Percentiles rank a stretch among this genome's conserved stretches.
Conservation (phyloP, 1,140 invertebrate species). For the Pantala flavescens region DNA sequence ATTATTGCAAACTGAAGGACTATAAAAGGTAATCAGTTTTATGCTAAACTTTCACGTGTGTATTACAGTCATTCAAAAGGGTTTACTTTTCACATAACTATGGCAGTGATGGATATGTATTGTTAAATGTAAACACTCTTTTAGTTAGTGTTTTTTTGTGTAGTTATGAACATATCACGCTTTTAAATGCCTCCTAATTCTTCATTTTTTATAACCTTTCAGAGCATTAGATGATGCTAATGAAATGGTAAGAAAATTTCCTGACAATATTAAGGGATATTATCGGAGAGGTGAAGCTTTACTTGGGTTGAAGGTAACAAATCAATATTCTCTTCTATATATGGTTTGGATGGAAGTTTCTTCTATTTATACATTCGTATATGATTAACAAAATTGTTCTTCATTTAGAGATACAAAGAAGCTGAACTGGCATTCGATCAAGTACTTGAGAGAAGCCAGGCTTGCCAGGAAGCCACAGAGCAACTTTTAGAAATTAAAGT, state of each 20-base stretch:
- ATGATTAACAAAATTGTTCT: too few relatives aligned
- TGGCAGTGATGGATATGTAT: too few relatives aligned
- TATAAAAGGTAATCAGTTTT: neutral
- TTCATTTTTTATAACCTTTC: neutral
- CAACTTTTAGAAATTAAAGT: neutral
- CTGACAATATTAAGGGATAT: neutral
- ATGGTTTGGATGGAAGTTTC: too few relatives aligned
- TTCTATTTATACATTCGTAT: too few relatives aligned
- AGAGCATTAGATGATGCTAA: neutral
- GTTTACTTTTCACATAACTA: too few relatives aligned
- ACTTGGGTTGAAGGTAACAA: neutral
- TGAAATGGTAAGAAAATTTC: neutral
- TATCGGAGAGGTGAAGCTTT: neutral
- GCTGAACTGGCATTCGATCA: neutral
- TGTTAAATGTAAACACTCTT: too few relatives aligned
- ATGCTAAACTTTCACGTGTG: too few relatives aligned
- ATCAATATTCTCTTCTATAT: too few relatives aligned
- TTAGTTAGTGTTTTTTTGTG: too few relatives aligned
- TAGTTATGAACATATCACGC: too few relatives aligned
- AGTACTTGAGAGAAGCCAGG: neutral
- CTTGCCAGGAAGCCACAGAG: neutral
- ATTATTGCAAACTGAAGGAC: neutral
- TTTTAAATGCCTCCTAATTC: too few relatives aligned
- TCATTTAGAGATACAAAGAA: neutral
- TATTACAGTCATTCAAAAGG: too few relatives aligned